Evolutionary conservation across 2,113 vertebrate genomes (phyloP).

Genomic region (Tonatia bakeri): DNA sequence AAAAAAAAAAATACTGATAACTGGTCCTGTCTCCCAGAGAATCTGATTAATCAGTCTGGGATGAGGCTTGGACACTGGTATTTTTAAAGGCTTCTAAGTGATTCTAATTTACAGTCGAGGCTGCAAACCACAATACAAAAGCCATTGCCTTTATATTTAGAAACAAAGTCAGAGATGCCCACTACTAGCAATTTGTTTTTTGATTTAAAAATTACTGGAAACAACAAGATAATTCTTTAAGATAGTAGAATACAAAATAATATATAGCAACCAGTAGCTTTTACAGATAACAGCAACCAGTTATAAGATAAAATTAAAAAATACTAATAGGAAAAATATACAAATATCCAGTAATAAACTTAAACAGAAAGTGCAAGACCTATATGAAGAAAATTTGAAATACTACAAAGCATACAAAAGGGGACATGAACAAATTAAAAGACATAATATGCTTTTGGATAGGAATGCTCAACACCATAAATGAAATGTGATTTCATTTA

Average conservation of each 20-base stretch:
- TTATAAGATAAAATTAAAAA: background rate
- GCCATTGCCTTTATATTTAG: background rate
- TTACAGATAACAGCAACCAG: background rate
- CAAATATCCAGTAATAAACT: background rate
- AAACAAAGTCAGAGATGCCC: background rate
- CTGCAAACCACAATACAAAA: background rate
- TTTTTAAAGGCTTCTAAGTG: background rate
- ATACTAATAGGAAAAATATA: background rate
- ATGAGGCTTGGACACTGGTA: background rate
- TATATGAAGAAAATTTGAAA: background rate
- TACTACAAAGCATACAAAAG: background rate
- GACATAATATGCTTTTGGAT: background rate
- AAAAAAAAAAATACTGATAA: background rate
- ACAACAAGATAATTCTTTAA: background rate
- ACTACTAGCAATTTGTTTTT: background rate
- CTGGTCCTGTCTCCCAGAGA: background rate
- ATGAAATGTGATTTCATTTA: background rate
- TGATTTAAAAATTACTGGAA: background rate
- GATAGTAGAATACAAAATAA: background rate
- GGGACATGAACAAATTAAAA: background rate
- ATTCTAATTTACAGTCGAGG: background rate
- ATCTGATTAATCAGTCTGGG: background rate
- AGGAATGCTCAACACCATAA: background rate
- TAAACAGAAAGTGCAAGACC: background rate
- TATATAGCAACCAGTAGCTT: background rate